Base-by-base conservation (phyloP, 2,797 vertebrate genomes). In the Hyperoplus immaculatus region DNA sequence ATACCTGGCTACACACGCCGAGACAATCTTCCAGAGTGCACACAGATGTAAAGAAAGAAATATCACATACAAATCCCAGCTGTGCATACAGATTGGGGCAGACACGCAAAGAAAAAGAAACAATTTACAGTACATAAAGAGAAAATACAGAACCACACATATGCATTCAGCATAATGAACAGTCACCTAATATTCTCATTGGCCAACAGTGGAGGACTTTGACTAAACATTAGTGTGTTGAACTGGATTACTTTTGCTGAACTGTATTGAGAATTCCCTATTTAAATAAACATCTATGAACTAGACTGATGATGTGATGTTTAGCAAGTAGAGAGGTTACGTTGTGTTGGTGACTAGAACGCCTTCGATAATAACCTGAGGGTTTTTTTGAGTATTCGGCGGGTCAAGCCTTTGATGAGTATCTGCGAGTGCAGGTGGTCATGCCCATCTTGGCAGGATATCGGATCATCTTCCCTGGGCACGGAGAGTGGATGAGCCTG, bases 351-450 rank as follows among this genome's bases (percentile, higher is more conserved):
- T 57, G 43, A 63, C 73, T 41, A 58, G 18, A 56, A 56, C 21
- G 4, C 9, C 11, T 67, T 63, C 36, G 6, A 57, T 6, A 39
- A 29, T 21, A 58, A 75, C 72, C 58, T 1, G 36, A 43, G 68
- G 65, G 9, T 8, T 6, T 58, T 70, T 73, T 13, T 1, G 77
- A 49, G 39, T 5, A 8, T 55, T 62, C 11, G 55, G 47, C 18
- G 0, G 63, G 50, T 75, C 59, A 15, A 64, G 57, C 21, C 36
- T 79, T 66, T 67, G 53, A 79, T 56, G 49, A 54, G 60, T 72
- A 47, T 72, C 39, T 81, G 76, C 36, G 54, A 78, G 29, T 73
- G 67, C 73, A 86, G 83, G 80, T 86, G 75, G 83, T 74, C 54
- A 18, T 61, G 65, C 51, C 67, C 58, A 9, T 68, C 63, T 62